Conservation (phyloP, 1,140 invertebrate species). For the Tetragonula clypearis region DNA sequence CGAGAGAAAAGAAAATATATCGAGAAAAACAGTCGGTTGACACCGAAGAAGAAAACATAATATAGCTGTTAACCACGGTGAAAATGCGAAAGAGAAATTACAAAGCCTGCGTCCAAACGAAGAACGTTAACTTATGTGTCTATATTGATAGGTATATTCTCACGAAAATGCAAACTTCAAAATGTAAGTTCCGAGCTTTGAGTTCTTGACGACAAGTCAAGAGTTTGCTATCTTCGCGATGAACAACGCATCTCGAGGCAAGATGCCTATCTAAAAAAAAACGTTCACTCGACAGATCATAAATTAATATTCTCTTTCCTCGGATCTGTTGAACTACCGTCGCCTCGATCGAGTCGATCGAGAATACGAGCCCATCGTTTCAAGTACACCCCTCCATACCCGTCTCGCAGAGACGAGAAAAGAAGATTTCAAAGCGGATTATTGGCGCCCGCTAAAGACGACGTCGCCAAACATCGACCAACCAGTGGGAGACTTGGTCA, state of each 20-base stretch:
- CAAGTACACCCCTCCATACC: not conserved
- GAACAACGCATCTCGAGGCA: no score
- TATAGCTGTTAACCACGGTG: not conserved
- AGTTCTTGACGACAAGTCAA: no score
- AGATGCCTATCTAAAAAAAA: not conserved
- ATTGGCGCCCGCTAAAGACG: constrained; percentile 46
- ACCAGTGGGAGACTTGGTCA: constrained; percentile 24
- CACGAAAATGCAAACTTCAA: constrained; percentile 60
- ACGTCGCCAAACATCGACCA: constrained; percentile 57
- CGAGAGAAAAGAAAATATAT: not conserved
- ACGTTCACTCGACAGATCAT: constrained; percentile 19
- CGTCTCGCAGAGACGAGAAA: not conserved
- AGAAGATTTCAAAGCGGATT: constrained; percentile 21
- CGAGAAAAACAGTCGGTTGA: not conserved
- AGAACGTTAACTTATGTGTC: constrained; percentile 49
- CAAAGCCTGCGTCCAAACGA: not conserved
- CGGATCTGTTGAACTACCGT: not conserved
- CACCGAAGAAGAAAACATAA: not conserved
- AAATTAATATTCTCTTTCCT: constrained; percentile 8
- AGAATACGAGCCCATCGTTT: constrained; percentile 10
- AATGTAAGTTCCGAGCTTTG: constrained; percentile 45
- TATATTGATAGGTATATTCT: constrained; percentile 39
- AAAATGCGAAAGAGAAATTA: not conserved
- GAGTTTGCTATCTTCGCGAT: no score
- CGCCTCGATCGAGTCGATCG: not conserved